phyloP scores from a whole-genome alignment of 2,113 vertebrate species.

The Vidua macroura region DNA sequence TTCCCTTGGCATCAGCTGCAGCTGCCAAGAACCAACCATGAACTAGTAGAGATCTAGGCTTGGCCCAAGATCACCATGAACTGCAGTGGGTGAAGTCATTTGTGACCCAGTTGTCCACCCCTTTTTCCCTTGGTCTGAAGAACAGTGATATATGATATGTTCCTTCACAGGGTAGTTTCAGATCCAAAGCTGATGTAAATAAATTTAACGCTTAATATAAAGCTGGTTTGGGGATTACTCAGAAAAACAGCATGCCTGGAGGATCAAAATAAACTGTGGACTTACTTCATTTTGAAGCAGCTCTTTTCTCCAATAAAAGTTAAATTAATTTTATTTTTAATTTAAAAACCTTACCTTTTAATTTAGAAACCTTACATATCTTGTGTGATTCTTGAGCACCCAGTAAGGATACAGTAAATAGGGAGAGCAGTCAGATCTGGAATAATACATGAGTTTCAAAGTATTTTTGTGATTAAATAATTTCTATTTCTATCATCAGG shows the following conservation, averaged over 20 bases:
- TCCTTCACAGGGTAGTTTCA: background rate
- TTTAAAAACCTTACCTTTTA: background rate
- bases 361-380: background rate
- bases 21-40: background rate
- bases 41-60: background rate
- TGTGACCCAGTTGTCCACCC: accelerated
- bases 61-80: background rate
- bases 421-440: background rate
- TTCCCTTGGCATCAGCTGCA: background rate
- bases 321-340: background rate
- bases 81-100: background rate
- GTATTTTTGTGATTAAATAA: background rate
- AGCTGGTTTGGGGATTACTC: background rate
- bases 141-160: accelerated
- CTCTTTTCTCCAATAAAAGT: background rate
- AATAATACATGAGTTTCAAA: background rate
- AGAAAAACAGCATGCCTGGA: accelerated
- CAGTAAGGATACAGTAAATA: background rate
- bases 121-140: background rate
- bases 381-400: background rate
- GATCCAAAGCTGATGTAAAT: background rate
- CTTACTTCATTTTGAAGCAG: background rate
- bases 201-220: background rate
- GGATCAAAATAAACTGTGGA: background rate
- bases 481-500: background rate